These are phyloP conservation scores for Saguinus midas DNA, from an alignment of 2,113 vertebrate genomes.

Conservation along the genomic window DNA sequence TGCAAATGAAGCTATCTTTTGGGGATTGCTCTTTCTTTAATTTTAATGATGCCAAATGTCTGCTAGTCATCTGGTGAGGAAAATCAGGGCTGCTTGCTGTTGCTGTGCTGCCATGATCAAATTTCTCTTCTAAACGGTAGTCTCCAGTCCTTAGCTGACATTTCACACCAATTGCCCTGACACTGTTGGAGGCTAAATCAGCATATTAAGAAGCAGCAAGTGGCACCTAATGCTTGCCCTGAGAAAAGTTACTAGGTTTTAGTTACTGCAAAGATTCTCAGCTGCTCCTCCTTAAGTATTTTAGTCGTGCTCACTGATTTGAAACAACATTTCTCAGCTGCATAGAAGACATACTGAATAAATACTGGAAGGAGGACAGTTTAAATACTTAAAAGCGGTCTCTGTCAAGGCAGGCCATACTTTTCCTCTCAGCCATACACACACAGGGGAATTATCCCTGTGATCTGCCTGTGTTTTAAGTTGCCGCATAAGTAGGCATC, in stretches of 20 bases:
- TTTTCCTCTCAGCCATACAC: constrained; percentile 32
- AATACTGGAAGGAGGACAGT: constrained; percentile 52
- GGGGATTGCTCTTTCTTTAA: constrained; percentile 27
- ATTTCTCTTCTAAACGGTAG: constrained; percentile 17
- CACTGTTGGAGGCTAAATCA: constrained; percentile 23
- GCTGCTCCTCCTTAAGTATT: not conserved
- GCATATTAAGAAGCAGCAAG: constrained; percentile 46
- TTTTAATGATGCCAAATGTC: not conserved
- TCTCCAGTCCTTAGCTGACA: constrained; percentile 4
- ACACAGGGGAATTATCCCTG: not conserved
- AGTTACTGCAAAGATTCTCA: not conserved
- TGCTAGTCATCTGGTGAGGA: not conserved
- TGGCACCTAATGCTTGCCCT: not conserved
- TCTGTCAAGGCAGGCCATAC: constrained; percentile 54
- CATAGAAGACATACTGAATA: not conserved
- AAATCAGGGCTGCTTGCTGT: not conserved
- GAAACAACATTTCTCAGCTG: not conserved
- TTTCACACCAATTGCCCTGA: constrained; percentile 4
- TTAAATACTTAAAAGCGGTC: constrained; percentile 58
- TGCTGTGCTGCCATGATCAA: not conserved
- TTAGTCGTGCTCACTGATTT: not conserved
- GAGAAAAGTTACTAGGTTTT: not conserved
- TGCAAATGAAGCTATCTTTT: not conserved
- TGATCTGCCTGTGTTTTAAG: constrained; percentile 29
- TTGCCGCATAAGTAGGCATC: not conserved